Base-by-base conservation (phyloP, 2,797 vertebrate genomes). In the Heteromormyrus szaboi region DNA sequence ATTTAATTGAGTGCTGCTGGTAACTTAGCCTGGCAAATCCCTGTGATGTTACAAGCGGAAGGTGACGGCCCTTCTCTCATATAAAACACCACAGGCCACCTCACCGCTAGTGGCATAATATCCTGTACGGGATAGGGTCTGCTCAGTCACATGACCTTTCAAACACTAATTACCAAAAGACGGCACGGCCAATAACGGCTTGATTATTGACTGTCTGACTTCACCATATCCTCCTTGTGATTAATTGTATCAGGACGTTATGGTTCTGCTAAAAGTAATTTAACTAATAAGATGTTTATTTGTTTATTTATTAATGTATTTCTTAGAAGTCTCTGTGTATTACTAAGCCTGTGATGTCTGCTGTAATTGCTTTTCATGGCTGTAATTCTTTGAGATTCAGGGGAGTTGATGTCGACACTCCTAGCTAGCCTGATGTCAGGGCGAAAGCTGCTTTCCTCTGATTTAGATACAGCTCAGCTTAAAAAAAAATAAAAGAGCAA, bases 281-380 rank as follows among this genome's bases (percentile, higher is more conserved):
- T 85, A 22, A 85, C 46, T 85, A 85, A 85, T 85, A 85, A 85
- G 50, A 14, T 51, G 46, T 50, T 84, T 84, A 46, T 51, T 22
- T 84, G 41, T 84, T 84, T 84, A 86, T 86, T 54, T 56, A 33
- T 86, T 54, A 86, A 29, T 56, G 51, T 41, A 53, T 37, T 17
- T 22, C 9, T 44, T 87, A 48, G 33, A 50, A n/a, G 54, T 50
- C 14, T 79, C 33, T 81, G 25, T 83, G 50, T 84, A 79, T 88
- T 83, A 88, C 14, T 72, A 72, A 79, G 65, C 50, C n/a, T 37
- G 81, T 83, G 14, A n/a, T 53, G 88, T 83, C 76, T 54, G 17
- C 76, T 44, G 48, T 88, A 88, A 83, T 88, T 56, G 48, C 62
- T 88, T 72, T 88, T 88, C 87, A 88, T 76, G 44, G 87, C 44